Base-by-base conservation (phyloP, 2,113 vertebrate genomes). In the Onychorhynchus coronatus region DNA sequence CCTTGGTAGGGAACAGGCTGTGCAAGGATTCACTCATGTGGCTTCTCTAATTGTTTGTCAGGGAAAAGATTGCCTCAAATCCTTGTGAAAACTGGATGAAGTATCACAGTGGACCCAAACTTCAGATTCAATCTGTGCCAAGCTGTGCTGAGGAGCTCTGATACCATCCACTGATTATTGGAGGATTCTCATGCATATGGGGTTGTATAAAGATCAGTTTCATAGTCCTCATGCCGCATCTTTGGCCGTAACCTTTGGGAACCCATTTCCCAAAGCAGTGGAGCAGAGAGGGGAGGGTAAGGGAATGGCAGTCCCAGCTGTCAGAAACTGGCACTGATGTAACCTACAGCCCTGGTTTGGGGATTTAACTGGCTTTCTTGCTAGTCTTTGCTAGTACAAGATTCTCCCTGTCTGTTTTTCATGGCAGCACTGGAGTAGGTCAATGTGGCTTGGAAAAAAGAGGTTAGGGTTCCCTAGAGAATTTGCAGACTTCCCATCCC, bases 371-470 rank as follows among this genome's bases (percentile, higher is more conserved):
- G 53, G 4, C 6, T 68, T 85, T 67, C 55, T 72, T 88, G 16
- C 19, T 7, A 22, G 19, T 28, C 4, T 27, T 65, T 49, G 33
- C 8, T 61, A 68, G 31, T 7, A 76, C 3, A 25, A 44, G 25
- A 25, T 5, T 7, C 0, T 19, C 14, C 30, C 5, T 33, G 27
- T 14, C 9, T 61, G 18, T 19, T 79, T 65, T 79, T 47, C 16
- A 19, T 41, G 46, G 44, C 53, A 82, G 16, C 18, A 14, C 17
- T n/a, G 12, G 9, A 14, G 30, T 37, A 75, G 15, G 9, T 28
- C 25, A 78, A 0, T 0, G 1, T 8, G 14, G 9, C 25, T 37
- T 33, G 35, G 12, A 71, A 6, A 31, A 37, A 37, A 52, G 6
- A 28, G 25, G 25, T 8, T 7, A 19, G 41, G 21, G 10, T 3